These are phyloP conservation scores for Larimichthys crocea DNA, from an alignment of 2,113 vertebrate genomes.

Conservation along the genomic window DNA sequence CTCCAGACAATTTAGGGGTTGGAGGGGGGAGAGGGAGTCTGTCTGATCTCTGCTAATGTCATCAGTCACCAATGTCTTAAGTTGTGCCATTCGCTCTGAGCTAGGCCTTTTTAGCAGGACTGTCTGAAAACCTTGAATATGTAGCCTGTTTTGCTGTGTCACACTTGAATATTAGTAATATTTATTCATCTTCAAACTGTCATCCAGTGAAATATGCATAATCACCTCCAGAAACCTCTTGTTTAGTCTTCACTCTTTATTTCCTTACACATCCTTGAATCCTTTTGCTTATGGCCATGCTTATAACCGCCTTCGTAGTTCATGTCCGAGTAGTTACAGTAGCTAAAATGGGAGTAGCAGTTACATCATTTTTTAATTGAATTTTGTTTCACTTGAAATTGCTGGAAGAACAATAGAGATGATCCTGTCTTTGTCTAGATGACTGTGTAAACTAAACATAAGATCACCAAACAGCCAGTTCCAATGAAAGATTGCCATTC, in stretches of 20 bases:
- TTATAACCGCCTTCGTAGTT: background rate
- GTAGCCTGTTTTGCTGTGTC: background rate
- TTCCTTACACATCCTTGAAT: background rate
- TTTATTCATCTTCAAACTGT: background rate
- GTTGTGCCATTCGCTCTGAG: constrained; percentile 24
- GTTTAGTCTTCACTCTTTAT: background rate
- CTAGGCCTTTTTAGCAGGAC: constrained; percentile 19
- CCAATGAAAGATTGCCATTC: constrained; percentile 1
- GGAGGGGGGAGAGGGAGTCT: constrained; percentile 20
- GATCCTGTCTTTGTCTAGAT: background rate
- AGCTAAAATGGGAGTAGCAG: background rate
- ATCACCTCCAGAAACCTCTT: background rate
- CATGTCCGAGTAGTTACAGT: background rate
- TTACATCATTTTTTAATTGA: too few relatives aligned
- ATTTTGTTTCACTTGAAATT: background rate
- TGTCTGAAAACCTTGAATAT: constrained; percentile 32
- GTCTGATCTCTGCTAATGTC: constrained; percentile 75
- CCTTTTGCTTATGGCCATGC: background rate
- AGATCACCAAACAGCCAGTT: background rate
- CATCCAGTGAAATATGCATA: background rate
- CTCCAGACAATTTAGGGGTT: constrained; percentile 57
- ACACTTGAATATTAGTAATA: background rate
- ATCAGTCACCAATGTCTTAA: constrained; percentile 68
- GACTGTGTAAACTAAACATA: background rate
- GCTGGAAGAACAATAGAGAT: background rate